These are phyloP conservation scores for Gobius niger DNA, from an alignment of 2,113 vertebrate genomes.

Conservation along the genomic window DNA sequence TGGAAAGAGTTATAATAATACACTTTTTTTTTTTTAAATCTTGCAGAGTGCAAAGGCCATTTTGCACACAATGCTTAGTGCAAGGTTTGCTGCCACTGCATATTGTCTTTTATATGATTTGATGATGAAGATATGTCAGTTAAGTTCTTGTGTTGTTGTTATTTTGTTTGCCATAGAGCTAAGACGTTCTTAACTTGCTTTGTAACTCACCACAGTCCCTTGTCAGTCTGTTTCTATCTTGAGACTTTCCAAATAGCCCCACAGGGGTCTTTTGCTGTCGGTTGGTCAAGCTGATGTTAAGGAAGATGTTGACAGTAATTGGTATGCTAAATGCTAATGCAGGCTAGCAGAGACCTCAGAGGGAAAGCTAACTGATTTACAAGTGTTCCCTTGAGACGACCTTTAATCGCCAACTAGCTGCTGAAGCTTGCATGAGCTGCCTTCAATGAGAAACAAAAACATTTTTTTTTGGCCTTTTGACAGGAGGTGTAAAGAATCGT, in stretches of 20 bases:
- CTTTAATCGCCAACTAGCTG: slow-evolving; percentile 50
- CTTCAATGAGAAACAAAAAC: neutral
- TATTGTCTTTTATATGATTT: too few species aligned
- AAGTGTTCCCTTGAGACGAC: slow-evolving; percentile 53
- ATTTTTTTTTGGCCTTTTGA: neutral
- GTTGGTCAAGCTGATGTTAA: slow-evolving; percentile 44
- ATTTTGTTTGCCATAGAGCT: slow-evolving; percentile 61
- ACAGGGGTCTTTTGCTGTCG: slow-evolving; percentile 60
- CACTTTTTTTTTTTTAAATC: too few species aligned
- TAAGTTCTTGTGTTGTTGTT: slow-evolving; percentile 39
- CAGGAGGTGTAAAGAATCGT: neutral
- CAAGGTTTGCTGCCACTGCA: too few species aligned
- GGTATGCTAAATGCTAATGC: slow-evolving; percentile 63
- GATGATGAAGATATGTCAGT: slow-evolving; percentile 33
- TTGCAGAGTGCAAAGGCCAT: too few species aligned
- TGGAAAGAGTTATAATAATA: neutral
- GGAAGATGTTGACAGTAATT: slow-evolving; percentile 65
- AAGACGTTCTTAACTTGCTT: slow-evolving; percentile 54
- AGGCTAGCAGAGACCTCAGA: slow-evolving; percentile 49
- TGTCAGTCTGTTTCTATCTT: slow-evolving; percentile 42
- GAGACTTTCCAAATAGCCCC: slow-evolving; percentile 57
- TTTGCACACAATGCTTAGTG: too few species aligned
- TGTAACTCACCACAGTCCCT: slow-evolving; percentile 50
- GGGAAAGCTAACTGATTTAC: slow-evolving; percentile 70
- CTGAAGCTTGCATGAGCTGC: slow-evolving; percentile 37